Percentiles rank a stretch among this genome's conserved stretches.
Conservation (phyloP, 2,888 invertebrate species). For the Scaptomyza cyrtandrae region DNA sequence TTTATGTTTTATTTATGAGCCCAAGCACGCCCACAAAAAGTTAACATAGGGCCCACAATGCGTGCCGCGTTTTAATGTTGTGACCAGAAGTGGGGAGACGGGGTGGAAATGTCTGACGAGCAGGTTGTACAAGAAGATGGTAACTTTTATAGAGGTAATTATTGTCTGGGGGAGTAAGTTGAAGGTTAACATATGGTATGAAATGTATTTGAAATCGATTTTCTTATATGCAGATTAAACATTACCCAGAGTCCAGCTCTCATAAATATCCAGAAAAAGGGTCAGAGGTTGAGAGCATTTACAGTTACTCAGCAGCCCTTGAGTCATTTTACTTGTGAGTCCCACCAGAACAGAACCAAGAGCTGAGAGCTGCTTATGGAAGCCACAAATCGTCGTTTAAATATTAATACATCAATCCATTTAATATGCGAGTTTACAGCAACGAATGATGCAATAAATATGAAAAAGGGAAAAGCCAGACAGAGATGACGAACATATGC, state of each 20-base stretch:
- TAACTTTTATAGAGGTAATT: constrained; percentile 55
- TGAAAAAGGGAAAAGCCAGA: constrained; percentile 58
- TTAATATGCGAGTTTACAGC: constrained; percentile 81
- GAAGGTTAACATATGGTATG: constrained; percentile 21
- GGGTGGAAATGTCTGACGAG: constrained; percentile 4
- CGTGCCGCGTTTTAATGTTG: constrained; percentile 71
- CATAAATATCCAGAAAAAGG: constrained; percentile 60
- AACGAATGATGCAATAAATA: constrained; percentile 76
- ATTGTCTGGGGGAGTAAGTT: constrained; percentile 16
- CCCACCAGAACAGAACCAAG: constrained; percentile 29
- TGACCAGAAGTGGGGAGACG: constrained; percentile 8
- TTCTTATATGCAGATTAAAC: constrained; percentile 56
- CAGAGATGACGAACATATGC: constrained; percentile 58
- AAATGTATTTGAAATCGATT: constrained; percentile 49
- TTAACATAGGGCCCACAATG: constrained; percentile 55
- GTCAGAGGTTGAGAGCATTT: constrained; percentile 56
- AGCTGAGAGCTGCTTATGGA: constrained; percentile 37
- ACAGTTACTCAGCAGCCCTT: constrained; percentile 26
- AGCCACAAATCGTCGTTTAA: constrained; percentile 83
- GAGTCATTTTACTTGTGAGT: constrained; percentile 29
- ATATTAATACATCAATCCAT: constrained; percentile 84
- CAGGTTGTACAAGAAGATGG: constrained; percentile 26
- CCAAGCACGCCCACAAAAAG: constrained; percentile 61
- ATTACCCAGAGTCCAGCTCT: constrained; percentile 47
- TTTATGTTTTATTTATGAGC: constrained; percentile 80